Evolutionary conservation across 1,140 invertebrate species (phyloP), one percentile per base, ranked within the genome.

Genomic region (Spodoptera litura): DNA sequence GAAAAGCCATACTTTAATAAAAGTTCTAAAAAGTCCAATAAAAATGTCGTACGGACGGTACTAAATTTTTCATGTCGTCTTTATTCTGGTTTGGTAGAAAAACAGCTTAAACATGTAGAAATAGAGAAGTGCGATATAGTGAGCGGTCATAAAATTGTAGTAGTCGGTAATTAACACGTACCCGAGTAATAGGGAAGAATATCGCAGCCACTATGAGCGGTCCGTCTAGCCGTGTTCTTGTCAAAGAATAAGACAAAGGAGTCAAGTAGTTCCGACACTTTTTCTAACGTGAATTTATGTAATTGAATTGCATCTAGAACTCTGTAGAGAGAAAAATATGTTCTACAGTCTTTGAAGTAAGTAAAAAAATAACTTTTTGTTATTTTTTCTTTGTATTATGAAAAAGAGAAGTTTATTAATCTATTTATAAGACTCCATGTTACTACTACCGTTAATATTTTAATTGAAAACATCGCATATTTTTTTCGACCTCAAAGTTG

Each of bases 101-200:
- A 77, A 44, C 52, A 55, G 31, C 62, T 66, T 68, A 76, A 76
- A 20, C 62, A 77, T 74, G 62, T 15, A 49, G 61, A 68, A 56
- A 75, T 25, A 75, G 59, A 25, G 62, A 77, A 77, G 61, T 77
- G 70, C 62, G 56, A 74, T 52, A 68, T 68, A 81, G 77, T 78
- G 64, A 74, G 83, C 55, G 71, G 53, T 81, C 86, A 83, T 85
- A 87, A 85, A 87, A 87, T 82, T 71, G 66, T 84, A 80, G 78
- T 78, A 79, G 71, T 83, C 55, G 64, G 82, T 84, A 87, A 87
- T 85, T 87, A 85, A 80, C 86, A 85, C 84, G 81, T 84, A 82
- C 58, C 53, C 53, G 8, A 78, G 80, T 82, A 82, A 82, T 76
- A 81, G 81, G 78, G 82, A 84, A 81, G 79, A 81, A 53, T 78